Percentiles rank a stretch among this genome's conserved stretches.
These are phyloP conservation scores for Anguilla marmorata DNA, from an alignment of 2,797 vertebrate genomes.

Conservation along the genomic window DNA sequence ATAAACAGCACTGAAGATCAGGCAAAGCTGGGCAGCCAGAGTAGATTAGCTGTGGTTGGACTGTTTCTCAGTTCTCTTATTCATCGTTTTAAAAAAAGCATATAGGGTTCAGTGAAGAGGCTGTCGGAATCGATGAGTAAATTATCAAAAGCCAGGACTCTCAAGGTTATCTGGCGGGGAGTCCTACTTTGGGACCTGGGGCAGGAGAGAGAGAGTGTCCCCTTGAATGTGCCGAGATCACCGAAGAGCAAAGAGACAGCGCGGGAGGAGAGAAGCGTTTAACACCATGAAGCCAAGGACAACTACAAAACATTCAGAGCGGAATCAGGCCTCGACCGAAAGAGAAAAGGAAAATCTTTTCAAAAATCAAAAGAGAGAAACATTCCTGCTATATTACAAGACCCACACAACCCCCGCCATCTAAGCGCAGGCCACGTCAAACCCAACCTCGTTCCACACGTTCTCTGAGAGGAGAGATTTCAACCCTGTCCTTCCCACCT, in stretches of 20 bases:
- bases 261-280: conserved; percentile 59
- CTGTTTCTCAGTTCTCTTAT: conserved; percentile 8
- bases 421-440: conserved; percentile 44
- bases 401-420: conserved; percentile 44
- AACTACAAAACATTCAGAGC: conserved; percentile 77
- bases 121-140: conserved; percentile 43
- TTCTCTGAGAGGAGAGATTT: conserved; percentile 47
- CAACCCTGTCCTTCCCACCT: conserved; percentile 36
- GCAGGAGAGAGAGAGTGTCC: conserved; percentile 28
- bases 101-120: conserved; percentile 54
- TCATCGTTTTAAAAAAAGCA: background rate
- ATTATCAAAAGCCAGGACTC: conserved; percentile 40
- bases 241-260: conserved; percentile 36
- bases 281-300: conserved; percentile 66
- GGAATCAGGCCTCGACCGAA: conserved; percentile 68
- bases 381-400: conserved; percentile 57
- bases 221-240: conserved; percentile 22
- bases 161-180: conserved; percentile 17
- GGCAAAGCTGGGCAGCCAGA: conserved; percentile 62
- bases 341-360: conserved; percentile 47
- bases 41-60: conserved; percentile 46
- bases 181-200: background rate
- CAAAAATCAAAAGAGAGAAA: conserved; percentile 54
- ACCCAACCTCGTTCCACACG: conserved; percentile 49
- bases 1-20: conserved; percentile 53